phyloP scores from a whole-genome alignment of 1,140 invertebrate genomes.

The Carcinoscorpius rotundicauda region DNA sequence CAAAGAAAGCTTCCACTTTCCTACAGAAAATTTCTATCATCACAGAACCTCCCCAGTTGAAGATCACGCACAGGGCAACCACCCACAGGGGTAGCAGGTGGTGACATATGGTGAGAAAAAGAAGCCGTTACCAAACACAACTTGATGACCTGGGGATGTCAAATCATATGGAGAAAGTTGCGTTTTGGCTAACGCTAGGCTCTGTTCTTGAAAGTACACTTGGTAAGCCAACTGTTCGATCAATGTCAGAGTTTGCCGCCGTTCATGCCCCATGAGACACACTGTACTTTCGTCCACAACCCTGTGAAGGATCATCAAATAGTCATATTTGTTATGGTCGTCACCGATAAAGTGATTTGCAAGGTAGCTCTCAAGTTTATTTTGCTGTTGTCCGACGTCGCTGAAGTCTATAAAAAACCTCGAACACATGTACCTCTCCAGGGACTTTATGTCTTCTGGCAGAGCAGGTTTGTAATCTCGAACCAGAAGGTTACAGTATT shows the following conservation, averaged over 20 bases:
- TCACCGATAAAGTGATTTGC: slow-evolving; percentile 92
- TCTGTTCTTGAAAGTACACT: slow-evolving; percentile 41
- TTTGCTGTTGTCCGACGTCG: slow-evolving; percentile 80
- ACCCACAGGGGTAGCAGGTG: slow-evolving; percentile 55
- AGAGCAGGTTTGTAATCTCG: slow-evolving; percentile 77
- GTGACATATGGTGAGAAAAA: slow-evolving; percentile 1
- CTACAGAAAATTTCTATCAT: no score
- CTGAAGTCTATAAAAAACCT: slow-evolving; percentile 99
- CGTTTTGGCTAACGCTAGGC: background rate
- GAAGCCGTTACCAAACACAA: background rate
- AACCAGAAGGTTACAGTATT: slow-evolving; percentile 93
- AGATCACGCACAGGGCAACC: slow-evolving; percentile 47
- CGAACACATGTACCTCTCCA: slow-evolving; percentile 99
- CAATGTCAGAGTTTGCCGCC: slow-evolving; percentile 79
- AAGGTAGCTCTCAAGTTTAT: slow-evolving; percentile 86
- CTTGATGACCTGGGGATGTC: background rate
- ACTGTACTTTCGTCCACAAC: slow-evolving; percentile 95
- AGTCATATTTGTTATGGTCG: slow-evolving; percentile 85
- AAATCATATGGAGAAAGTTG: background rate
- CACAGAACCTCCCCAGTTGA: no score
- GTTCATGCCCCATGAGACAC: slow-evolving; percentile 95
- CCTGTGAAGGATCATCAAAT: slow-evolving; percentile 79
- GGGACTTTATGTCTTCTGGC: slow-evolving; percentile 68
- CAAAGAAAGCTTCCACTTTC: no score
- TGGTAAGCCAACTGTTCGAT: slow-evolving; percentile 82